Conservation (phyloP, 2,113 vertebrate genomes). For the Megaceryle maxima region DNA sequence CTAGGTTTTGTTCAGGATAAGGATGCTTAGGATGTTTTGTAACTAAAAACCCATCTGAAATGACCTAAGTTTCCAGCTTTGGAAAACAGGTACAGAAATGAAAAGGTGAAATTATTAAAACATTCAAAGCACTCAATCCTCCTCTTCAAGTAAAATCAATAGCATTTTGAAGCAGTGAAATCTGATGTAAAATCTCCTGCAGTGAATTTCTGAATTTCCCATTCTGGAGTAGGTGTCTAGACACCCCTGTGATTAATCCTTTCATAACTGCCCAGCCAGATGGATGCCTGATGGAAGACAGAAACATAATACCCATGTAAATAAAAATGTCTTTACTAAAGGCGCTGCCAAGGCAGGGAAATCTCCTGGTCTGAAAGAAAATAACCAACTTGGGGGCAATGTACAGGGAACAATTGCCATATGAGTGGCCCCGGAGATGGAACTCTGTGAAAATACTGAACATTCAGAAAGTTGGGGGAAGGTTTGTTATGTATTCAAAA, state of each 20-base stretch:
- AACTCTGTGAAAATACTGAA: not conserved
- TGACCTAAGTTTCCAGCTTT: not conserved
- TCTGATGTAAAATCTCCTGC: not conserved
- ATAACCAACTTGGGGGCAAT: not conserved
- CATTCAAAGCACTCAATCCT: not conserved
- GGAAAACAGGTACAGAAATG: not conserved
- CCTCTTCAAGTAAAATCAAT: not conserved
- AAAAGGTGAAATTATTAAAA: not conserved
- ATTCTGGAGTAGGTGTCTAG: not conserved
- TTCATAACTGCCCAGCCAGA: not conserved
- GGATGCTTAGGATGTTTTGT: not conserved
- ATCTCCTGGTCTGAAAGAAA: not conserved
- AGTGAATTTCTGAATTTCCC: not conserved
- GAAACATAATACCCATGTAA: not conserved
- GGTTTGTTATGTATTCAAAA: not conserved
- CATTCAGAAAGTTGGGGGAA: not conserved
- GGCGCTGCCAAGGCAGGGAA: not conserved
- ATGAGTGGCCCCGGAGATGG: not conserved
- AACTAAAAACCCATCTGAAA: not conserved
- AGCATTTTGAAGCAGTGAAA: not conserved
- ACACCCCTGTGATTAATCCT: not conserved
- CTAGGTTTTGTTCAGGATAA: not conserved
- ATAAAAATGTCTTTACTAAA: not conserved
- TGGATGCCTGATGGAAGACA: not conserved
- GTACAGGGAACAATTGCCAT: not conserved